Evolutionary conservation across 2,888 invertebrate species (phyloP).

Genomic region (Eilema sororculum): DNA sequence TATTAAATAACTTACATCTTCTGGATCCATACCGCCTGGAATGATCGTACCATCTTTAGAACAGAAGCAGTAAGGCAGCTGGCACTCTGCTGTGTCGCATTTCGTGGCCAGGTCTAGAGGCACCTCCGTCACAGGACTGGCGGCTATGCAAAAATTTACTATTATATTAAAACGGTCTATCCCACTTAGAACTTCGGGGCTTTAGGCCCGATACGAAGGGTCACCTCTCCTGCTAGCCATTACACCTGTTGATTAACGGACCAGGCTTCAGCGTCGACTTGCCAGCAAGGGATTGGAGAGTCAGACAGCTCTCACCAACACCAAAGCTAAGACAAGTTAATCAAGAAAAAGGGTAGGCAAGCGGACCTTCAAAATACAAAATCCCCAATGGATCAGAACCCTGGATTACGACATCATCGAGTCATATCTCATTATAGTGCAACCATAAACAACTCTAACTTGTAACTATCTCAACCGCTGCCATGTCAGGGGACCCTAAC

Average conservation of each 20-base stretch:
- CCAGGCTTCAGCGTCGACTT: neutral
- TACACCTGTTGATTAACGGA: neutral
- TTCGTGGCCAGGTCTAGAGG: slow-evolving; percentile 93
- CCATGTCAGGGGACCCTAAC: too few species aligned
- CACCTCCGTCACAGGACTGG: slow-evolving; percentile 93
- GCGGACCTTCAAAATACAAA: neutral
- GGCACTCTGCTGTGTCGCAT: slow-evolving; percentile 92
- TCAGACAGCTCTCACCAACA: neutral
- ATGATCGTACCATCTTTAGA: slow-evolving; percentile 96
- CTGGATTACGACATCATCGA: too few species aligned
- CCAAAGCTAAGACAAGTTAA: neutral
- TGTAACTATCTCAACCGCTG: neutral
- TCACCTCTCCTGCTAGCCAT: too few species aligned
- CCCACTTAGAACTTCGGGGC: neutral
- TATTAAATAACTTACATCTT: slow-evolving; percentile 88
- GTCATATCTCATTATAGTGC: neutral
- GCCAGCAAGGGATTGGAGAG: neutral
- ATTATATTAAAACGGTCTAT: neutral
- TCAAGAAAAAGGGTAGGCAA: neutral
- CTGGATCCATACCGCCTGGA: slow-evolving; percentile 93
- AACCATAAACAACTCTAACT: neutral
- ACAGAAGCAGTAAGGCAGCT: slow-evolving; percentile 96
- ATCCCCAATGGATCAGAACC: too few species aligned
- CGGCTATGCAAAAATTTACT: slow-evolving; percentile 83
- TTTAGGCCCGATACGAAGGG: neutral